phyloP scores from a whole-genome alignment of 2,797 vertebrate species.

The Ctenopoma kingsleyae region DNA sequence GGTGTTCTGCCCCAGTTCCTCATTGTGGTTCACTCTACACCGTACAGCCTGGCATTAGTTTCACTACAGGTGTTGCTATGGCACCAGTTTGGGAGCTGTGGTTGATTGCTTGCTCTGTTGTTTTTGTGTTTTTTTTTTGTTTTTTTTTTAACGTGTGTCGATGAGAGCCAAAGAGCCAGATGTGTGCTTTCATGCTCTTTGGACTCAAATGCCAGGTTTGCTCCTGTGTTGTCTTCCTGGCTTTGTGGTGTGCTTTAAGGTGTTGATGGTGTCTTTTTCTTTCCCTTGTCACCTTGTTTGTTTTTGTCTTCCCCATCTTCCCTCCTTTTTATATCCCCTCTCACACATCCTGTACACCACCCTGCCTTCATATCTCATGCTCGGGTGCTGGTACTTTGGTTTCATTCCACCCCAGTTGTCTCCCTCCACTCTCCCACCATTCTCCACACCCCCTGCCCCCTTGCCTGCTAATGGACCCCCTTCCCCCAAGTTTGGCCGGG shows the following conservation, averaged over 20 bases:
- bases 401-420: constrained; percentile 79
- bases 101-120: constrained; percentile 36
- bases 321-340: constrained; percentile 25
- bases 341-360: constrained; percentile 53
- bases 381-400: constrained; percentile 76
- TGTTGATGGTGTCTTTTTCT: constrained; percentile 88
- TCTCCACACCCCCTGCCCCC: constrained; percentile 83
- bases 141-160: constrained; percentile 19
- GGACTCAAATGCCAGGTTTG: constrained; percentile 67
- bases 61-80: constrained; percentile 43
- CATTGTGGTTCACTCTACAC: constrained; percentile 38
- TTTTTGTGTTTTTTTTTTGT: constrained; percentile 20
- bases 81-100: constrained; percentile 25
- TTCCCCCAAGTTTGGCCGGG: constrained; percentile 94
- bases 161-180: constrained; percentile 23
- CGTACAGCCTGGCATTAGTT: constrained; percentile 36
- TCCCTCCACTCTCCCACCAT: constrained; percentile 84
- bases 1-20: constrained; percentile 18
- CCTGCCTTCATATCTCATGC: constrained; percentile 61
- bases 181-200: constrained; percentile 60
- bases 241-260: constrained; percentile 84
- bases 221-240: constrained; percentile 78
- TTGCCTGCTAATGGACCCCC: constrained; percentile 91
- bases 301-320: constrained; percentile 54
- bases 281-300: constrained; percentile 81